Percentiles rank a stretch among this genome's conserved stretches.
These are phyloP conservation scores for Hemithea aestivaria DNA, from an alignment of 2,888 invertebrate species.

Conservation along the genomic window DNA sequence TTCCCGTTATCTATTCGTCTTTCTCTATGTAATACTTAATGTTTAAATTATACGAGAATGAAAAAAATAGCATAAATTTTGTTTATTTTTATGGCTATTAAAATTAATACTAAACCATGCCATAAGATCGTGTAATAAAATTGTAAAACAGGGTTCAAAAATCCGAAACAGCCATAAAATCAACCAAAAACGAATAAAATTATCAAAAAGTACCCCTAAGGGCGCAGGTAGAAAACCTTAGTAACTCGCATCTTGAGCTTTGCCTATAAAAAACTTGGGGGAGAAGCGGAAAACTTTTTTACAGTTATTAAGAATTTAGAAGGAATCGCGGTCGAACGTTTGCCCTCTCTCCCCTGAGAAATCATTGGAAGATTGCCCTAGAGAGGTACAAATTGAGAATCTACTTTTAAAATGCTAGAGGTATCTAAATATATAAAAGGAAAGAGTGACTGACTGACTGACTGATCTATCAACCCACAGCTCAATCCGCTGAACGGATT, in stretches of 20 bases:
- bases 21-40: no score
- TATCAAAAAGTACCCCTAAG: conserved; percentile 10
- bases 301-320: conserved; percentile 51
- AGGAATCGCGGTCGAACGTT: conserved; percentile 41
- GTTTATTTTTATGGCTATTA: no score
- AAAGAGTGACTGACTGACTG: no score
- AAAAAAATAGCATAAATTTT: no score
- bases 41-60: no score
- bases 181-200: conserved; percentile 13
- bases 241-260: conserved; percentile 9
- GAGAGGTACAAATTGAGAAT: conserved; percentile 32
- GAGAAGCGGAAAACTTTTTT: conserved; percentile 28
- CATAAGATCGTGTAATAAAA: no score
- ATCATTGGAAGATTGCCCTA: conserved; percentile 36
- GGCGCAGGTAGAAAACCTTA: conserved; percentile 14
- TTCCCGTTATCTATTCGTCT: no score
- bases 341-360: conserved; percentile 37
- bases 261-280: conserved; percentile 23
- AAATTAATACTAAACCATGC: no score
- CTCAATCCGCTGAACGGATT: no score
- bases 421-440: no score
- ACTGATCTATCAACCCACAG: no score
- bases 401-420: conserved; percentile 22
- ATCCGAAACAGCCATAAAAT: conserved; percentile 10
- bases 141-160: conserved; percentile 1